A percentile compares a stretch with the other conserved stretches of the same genome.
Conservation (phyloP, 2,888 invertebrate species). For the Metallyticus violacea region DNA sequence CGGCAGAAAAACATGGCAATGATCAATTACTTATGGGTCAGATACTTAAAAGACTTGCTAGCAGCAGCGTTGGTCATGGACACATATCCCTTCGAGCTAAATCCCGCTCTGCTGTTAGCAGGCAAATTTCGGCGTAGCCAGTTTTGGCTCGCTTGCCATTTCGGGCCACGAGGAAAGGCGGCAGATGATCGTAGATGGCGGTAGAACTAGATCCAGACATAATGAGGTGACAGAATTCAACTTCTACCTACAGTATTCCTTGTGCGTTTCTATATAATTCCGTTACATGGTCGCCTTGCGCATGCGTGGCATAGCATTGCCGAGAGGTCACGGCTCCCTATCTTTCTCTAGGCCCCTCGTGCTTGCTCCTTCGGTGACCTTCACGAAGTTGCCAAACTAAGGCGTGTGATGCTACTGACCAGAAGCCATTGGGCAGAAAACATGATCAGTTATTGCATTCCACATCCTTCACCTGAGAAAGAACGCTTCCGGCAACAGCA, state of each 20-base stretch:
- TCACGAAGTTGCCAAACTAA: constrained; percentile 12
- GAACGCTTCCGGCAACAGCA: neutral
- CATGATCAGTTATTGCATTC: neutral
- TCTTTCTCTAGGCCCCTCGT: neutral
- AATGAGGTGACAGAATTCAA: neutral
- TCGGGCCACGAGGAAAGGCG: neutral
- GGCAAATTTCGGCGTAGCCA: neutral
- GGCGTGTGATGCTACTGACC: neutral
- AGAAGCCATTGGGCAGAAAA: neutral
- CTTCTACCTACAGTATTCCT: too few species aligned
- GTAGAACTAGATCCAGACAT: neutral
- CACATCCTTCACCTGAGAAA: neutral
- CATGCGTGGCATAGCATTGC: neutral
- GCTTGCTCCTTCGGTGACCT: neutral
- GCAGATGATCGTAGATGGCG: neutral
- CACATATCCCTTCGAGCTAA: neutral
- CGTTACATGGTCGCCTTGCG: neutral
- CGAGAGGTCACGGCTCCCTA: neutral
- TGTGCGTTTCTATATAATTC: neutral
- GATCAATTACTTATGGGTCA: too few species aligned
- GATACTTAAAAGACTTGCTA: too few species aligned
- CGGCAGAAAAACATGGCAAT: too few species aligned
- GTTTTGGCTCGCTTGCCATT: neutral
- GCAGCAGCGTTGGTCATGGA: neutral
- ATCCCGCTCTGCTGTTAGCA: neutral